Evolutionary conservation across 2,113 vertebrate genomes (phyloP), one percentile per base, ranked within the genome.

Genomic region (Bucco capensis): DNA sequence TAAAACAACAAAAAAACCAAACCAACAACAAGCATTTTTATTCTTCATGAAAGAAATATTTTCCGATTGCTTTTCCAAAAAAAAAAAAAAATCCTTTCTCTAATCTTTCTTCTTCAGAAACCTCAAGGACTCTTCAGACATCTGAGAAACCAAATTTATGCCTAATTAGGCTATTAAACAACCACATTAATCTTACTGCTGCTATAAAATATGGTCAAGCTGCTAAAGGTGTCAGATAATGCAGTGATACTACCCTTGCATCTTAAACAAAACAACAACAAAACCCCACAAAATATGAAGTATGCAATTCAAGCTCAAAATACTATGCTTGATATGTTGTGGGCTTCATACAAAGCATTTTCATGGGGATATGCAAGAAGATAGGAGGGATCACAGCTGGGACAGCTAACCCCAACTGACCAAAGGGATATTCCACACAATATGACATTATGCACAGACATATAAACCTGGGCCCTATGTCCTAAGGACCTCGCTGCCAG

Each of bases 101-200:
- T 85, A 89, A 64, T 86, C 57, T 76, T 79, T 69, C 44, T 56
- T 51, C 58, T 93, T 88, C 28, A 86, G 71, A 85, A 89, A 90
- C 10, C 78, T 96, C 95, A 96, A 97, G 96, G 92, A 95, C 93
- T 95, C 95, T 96, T 88, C 71, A 94, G 92, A 88, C 94, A 97
- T 61, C 69, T 67, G 65, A 94, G 81, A 91, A 95, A 81, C 69
- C 18, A 83, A 93, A 95, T 95, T 97, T 94, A 86, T 95, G 85
- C 67, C 65, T 95, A 96, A 96, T 96, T 95, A 97, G 88, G 83
- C 86, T 87, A 57, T 93, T 94, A 93, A 94, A 76, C 69, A 85
- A 90, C 67, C 83, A 94, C 96, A 97, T 96, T 95, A 96, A 97
- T 97, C 96, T 97, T 91, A 49, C 57, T 85, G 78, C 54, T 94